Evolutionary conservation across 2,113 vertebrate species (phyloP), one percentile per base, ranked within the genome.

Genomic region (Lichenostomus cassidix): DNA sequence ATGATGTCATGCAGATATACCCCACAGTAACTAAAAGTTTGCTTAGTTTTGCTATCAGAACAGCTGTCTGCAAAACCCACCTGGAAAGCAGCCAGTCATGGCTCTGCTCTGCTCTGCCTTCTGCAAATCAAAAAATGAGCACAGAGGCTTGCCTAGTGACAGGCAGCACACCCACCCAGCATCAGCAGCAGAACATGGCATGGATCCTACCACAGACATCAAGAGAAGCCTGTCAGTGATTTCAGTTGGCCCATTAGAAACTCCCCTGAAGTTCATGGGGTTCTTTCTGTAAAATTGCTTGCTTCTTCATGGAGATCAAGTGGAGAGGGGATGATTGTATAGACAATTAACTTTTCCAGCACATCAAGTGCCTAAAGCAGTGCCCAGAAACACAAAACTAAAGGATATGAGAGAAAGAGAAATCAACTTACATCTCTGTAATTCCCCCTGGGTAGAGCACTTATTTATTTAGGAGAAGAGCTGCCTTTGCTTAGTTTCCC

Each of bases 401-500:
- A 96, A 87, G 16, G 18, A 71, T 24, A 75, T 37, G 69, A 91
- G 31, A 31, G 29, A 83, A 81, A 58, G 41, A 74, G 25, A 83
- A 52, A 85, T 56, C 41, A 83, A 7, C 42, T 59, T 86, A 83
- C 29, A 52, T 89, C 79, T 95, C 39, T 91, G 50, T 71, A 60
- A 31, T 70, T 80, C 58, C 42, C 73, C 64, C 31, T 67, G 83
- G 49, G 56, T 56, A 70, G 18, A 91, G 22, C 4, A 1, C 14
- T 50, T 75, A 58, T 71, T 92, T 96, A 41, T 92, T 80, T 89
- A 84, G 46, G 60, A 49, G 59, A 83, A 69, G 87, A 50, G 10
- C 10, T 90, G 67, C 44, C 60, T 85, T 82, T 93, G 10, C 46
- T 86, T 92, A 20, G 60, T 94, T 94, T 95, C 89, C 88, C 92